Percentiles rank a stretch among this genome's conserved stretches.
These are phyloP conservation scores for Octopus bimaculoides DNA, from an alignment of 1,140 invertebrate species.

Conservation along the genomic window DNA sequence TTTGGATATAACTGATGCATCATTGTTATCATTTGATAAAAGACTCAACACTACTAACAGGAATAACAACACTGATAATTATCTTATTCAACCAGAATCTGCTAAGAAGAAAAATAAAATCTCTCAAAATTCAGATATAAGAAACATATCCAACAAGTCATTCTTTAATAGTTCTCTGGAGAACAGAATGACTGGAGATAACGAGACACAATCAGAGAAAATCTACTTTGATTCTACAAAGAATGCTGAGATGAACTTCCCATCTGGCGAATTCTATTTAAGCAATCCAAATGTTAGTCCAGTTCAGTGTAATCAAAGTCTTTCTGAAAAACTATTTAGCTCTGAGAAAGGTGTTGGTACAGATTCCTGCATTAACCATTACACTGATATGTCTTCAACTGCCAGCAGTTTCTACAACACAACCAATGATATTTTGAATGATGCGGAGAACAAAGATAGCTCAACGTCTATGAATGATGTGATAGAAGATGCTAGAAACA, in stretches of 20 bases:
- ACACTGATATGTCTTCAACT: background rate
- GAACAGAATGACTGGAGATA: background rate
- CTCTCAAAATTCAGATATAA: background rate
- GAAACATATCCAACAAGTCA: background rate
- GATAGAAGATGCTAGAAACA: background rate
- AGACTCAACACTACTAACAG: background rate
- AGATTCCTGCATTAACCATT: background rate
- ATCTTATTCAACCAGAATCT: background rate
- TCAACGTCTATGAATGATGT: background rate
- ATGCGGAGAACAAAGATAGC: background rate
- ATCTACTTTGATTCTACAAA: background rate
- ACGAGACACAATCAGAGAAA: background rate
- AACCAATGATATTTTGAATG: background rate
- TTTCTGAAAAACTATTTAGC: background rate
- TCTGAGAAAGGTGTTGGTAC: background rate
- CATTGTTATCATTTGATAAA: background rate
- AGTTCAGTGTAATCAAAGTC: background rate
- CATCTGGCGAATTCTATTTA: background rate
- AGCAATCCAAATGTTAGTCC: background rate
- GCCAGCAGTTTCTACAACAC: background rate
- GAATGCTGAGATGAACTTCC: background rate
- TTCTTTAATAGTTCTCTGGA: background rate
- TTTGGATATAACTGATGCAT: background rate
- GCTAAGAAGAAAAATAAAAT: background rate
- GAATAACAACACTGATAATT: background rate